Conservation (phyloP, 2,888 invertebrate genomes). For the Myopa tessellatipennis region DNA sequence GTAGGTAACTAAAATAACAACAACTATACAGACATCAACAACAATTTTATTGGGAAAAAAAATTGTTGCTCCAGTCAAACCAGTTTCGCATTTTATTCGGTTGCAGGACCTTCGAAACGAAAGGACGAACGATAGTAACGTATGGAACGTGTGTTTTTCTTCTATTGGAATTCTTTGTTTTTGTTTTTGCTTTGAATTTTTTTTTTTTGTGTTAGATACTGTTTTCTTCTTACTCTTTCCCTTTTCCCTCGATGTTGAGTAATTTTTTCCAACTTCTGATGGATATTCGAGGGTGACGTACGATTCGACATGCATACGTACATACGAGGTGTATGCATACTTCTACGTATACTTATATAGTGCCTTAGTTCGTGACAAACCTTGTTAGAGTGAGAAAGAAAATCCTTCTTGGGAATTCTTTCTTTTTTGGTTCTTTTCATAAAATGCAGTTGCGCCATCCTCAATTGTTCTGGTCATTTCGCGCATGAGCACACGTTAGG, state of each 20-base stretch:
- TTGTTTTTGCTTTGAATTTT: neutral
- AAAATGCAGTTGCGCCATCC: slow-evolving; percentile 47
- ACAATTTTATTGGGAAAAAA: neutral
- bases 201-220: neutral
- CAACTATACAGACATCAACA: neutral
- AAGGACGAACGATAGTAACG: neutral
- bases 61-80: slow-evolving; percentile 31
- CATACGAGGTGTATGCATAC: no score
- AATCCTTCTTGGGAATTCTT: slow-evolving; percentile 39
- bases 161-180: neutral
- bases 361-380: no score
- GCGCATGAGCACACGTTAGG: slow-evolving; percentile 47
- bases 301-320: neutral
- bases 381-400: neutral
- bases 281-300: neutral
- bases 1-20: slow-evolving; percentile 19
- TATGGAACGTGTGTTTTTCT: neutral
- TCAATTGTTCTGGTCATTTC: slow-evolving; percentile 49
- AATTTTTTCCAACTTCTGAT: neutral
- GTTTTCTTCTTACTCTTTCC: neutral
- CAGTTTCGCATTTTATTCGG: neutral
- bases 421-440: slow-evolving; percentile 40
- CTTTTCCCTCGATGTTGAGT: neutral
- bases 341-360: no score
- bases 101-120: neutral